Evolutionary conservation across 1,140 invertebrate genomes (phyloP).

Genomic region (Bradysia coprophila): DNA sequence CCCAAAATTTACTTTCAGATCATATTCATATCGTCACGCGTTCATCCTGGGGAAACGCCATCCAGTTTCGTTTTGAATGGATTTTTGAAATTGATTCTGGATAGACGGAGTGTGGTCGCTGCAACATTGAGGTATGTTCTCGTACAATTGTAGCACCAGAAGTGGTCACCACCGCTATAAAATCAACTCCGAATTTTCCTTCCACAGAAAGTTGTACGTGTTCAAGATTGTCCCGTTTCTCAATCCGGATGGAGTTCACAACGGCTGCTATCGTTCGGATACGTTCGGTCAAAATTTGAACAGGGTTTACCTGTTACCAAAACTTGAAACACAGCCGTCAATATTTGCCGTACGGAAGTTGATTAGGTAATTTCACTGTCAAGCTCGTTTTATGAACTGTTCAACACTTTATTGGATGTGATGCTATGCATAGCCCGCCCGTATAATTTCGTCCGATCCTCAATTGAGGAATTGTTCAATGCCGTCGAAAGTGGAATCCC

Average conservation of each 20-base stretch:
- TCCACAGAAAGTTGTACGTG: slow-evolving; percentile 58
- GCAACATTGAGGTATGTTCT: neutral
- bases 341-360: slow-evolving; percentile 64
- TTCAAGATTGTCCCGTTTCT: slow-evolving; percentile 87
- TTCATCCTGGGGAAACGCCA: slow-evolving; percentile 88
- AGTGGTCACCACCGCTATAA: neutral
- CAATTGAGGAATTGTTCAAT: no score
- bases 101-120: slow-evolving; percentile 8
- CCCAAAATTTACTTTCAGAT: slow-evolving; percentile 30
- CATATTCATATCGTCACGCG: slow-evolving; percentile 73
- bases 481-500: no score
- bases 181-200: slow-evolving; percentile 31
- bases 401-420: no score
- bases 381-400: no score
- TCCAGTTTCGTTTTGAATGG: slow-evolving; percentile 90
- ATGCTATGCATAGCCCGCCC: no score
- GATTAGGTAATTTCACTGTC: slow-evolving; percentile 38
- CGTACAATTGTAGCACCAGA: no score
- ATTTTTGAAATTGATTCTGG: slow-evolving; percentile 60
- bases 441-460: no score
- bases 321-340: slow-evolving; percentile 54
- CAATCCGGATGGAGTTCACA: slow-evolving; percentile 83
- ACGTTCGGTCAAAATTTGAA: slow-evolving; percentile 80
- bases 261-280: slow-evolving; percentile 79
- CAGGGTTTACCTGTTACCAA: slow-evolving; percentile 64